Conservation (phyloP, 64 coral and sea anemone species). For the Orbicella faveolata region DNA sequence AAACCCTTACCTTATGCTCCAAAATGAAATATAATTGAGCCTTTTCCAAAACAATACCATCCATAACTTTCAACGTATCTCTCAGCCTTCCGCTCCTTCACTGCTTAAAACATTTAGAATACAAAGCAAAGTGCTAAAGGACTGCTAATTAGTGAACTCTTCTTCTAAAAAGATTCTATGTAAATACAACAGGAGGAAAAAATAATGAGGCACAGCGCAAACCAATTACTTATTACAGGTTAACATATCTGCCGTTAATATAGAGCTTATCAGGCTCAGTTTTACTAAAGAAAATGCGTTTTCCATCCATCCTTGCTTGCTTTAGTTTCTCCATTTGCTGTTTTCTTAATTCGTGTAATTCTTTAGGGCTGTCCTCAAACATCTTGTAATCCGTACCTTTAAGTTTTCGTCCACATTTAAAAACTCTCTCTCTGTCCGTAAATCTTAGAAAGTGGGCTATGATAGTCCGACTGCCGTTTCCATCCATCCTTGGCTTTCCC, state of each 20-base stretch:
- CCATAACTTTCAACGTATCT: too few relatives aligned
- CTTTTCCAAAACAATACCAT: too few relatives aligned
- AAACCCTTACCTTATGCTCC: too few relatives aligned
- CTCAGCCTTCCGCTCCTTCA: too few relatives aligned
- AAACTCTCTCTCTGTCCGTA: neutral
- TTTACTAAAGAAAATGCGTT: conserved; percentile 8
- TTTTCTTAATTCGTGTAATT: conserved; percentile 6
- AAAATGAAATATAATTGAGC: too few relatives aligned
- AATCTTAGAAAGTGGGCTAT: neutral
- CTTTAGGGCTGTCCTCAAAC: neutral
- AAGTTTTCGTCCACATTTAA: neutral
- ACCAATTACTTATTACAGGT: too few relatives aligned
- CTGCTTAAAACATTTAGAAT: too few relatives aligned
- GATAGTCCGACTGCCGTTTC: neutral
- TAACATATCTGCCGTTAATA: neutral
- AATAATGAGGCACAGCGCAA: too few relatives aligned
- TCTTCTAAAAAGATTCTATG: too few relatives aligned
- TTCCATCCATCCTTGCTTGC: neutral
- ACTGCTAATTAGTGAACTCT: too few relatives aligned
- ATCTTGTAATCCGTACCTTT: conserved; percentile 3
- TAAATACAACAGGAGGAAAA: too few relatives aligned
- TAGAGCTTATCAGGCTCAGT: neutral
- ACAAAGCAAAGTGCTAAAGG: too few relatives aligned
- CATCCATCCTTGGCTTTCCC: conserved; percentile 3
- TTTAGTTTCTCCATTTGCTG: neutral